Evolutionary conservation across 2,113 vertebrate genomes (phyloP).

Genomic region (Gobiocypris rarus): DNA sequence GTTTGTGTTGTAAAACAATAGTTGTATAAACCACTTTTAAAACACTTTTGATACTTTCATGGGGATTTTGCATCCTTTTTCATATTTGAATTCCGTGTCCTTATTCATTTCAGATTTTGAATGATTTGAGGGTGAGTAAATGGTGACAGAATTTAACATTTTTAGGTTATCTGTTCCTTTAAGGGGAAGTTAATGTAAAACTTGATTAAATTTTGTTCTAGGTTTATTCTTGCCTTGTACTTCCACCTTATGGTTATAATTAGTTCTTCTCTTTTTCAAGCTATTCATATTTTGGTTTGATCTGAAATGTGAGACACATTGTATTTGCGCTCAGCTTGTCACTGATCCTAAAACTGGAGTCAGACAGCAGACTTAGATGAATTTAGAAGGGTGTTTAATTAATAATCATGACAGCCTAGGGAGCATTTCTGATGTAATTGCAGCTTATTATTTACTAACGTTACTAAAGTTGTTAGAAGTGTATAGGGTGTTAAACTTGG

Average conservation of each 20-base stretch:
- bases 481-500: background rate
- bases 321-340: background rate
- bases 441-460: slow-evolving; percentile 7
- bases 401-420: slow-evolving; percentile 32
- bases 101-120: background rate
- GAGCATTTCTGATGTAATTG: slow-evolving; percentile 31
- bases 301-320: slow-evolving; percentile 15
- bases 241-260: background rate
- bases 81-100: too few relatives aligned
- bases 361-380: slow-evolving; percentile 6
- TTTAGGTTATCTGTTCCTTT: background rate
- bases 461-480: slow-evolving; percentile 5
- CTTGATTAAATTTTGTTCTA: too few relatives aligned
- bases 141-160: background rate
- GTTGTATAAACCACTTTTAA: background rate
- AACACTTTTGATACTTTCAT: background rate
- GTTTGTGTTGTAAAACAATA: background rate
- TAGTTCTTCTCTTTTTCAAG: slow-evolving; percentile 23
- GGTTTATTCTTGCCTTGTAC: background rate
- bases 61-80: background rate
- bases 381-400: slow-evolving; percentile 35
- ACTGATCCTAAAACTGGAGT: slow-evolving; percentile 27
- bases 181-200: background rate
- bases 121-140: background rate
- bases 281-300: slow-evolving; percentile 27